phyloP scores from a whole-genome alignment of 2,888 invertebrate genomes.

The Pristionchus mayeri region DNA sequence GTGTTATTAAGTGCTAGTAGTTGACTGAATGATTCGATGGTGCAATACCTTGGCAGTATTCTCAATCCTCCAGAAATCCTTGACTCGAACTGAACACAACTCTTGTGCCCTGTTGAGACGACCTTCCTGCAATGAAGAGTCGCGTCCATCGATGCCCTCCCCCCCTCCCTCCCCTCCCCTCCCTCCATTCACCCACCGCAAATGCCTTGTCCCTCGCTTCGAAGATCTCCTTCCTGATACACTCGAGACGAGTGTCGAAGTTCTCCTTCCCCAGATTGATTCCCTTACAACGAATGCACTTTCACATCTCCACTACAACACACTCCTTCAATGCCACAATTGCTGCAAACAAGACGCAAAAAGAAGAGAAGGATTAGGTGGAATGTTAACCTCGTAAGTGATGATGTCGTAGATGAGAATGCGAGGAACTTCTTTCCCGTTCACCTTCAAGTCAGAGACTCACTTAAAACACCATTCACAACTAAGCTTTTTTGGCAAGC shows the following conservation, averaged over 20 bases:
- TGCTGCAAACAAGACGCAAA: background rate
- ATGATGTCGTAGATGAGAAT: constrained; percentile 96
- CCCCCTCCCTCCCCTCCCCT: too few species aligned
- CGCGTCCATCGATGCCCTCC: too few species aligned
- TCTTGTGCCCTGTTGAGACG: constrained; percentile 85
- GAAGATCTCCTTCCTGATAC: constrained; percentile 83
- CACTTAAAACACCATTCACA: too few species aligned
- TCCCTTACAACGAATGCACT: constrained; percentile 77
- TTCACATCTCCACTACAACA: background rate
- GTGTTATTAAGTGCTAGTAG: too few species aligned
- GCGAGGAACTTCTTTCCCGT: constrained; percentile 83
- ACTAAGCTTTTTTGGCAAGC: too few species aligned
- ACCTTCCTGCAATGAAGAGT: constrained; percentile 81
- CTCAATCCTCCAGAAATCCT: constrained; percentile 89
- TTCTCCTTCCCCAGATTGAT: constrained; percentile 85
- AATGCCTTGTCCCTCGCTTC: constrained; percentile 85
- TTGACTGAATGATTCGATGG: too few species aligned
- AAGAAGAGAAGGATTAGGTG: background rate
- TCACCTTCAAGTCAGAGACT: constrained; percentile 13
- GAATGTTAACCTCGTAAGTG: constrained; percentile 83
- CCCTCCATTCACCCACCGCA: constrained; percentile 77
- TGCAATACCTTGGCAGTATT: constrained; percentile 62
- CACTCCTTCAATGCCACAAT: background rate
- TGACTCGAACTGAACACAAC: constrained; percentile 90
- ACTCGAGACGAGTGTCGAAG: constrained; percentile 86